These are phyloP conservation scores for Serilophus lunatus DNA, from an alignment of 2,113 vertebrate species.

Conservation along the genomic window DNA sequence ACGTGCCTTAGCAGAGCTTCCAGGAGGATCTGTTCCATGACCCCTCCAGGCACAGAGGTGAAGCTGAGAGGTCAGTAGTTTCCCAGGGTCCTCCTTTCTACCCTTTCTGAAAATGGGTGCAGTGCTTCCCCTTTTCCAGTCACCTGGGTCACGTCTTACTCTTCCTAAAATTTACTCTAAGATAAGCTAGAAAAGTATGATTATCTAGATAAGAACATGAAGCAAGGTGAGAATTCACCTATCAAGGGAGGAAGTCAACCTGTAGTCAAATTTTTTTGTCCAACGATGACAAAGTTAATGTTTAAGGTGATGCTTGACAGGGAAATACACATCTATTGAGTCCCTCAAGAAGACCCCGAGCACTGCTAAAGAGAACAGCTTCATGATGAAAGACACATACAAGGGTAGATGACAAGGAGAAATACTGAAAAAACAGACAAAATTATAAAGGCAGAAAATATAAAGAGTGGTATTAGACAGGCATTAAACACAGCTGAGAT, in stretches of 20 bases:
- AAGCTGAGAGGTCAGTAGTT: not conserved
- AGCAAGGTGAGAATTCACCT: not conserved
- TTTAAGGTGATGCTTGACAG: not conserved
- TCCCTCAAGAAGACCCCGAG: not conserved
- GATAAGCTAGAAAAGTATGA: not conserved
- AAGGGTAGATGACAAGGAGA: not conserved
- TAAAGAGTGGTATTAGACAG: not conserved
- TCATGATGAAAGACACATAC: not conserved
- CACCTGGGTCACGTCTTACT: not conserved
- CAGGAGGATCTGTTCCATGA: not conserved
- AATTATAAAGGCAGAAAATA: not conserved
- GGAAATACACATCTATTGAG: not conserved
- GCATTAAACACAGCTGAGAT: not conserved
- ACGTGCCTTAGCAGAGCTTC: not conserved
- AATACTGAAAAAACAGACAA: not conserved
- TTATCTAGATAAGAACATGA: not conserved
- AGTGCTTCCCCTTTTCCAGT: not conserved
- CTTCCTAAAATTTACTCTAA: not conserved
- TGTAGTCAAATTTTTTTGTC: not conserved
- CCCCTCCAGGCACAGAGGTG: not conserved
- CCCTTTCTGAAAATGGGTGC: not conserved
- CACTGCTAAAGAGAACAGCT: not conserved
- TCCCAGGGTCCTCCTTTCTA: not conserved
- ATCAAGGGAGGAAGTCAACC: not conserved
- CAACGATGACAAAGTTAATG: not conserved